A percentile compares a stretch with the other conserved stretches of the same genome.
phyloP scores from a whole-genome alignment of 2,797 vertebrate species.

The Coluber constrictor region DNA sequence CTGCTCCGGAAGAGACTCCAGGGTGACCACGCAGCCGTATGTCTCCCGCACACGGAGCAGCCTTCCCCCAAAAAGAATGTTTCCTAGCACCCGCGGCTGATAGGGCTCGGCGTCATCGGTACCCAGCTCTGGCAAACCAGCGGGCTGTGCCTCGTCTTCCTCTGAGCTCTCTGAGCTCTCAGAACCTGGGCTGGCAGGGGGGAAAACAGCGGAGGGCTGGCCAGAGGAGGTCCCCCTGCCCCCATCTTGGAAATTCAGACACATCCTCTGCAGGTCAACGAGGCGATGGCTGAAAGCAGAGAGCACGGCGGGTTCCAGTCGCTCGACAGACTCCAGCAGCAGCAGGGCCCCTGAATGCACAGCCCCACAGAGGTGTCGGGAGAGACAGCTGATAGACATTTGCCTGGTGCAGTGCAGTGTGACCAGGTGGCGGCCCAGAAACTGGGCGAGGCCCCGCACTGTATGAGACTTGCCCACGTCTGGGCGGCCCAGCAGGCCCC shows the following conservation, averaged over 20 bases:
- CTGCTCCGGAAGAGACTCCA: constrained; percentile 66
- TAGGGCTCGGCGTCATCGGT: constrained; percentile 30
- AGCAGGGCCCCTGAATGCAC: constrained; percentile 81
- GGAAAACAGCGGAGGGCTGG: fast-evolving
- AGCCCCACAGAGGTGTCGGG: constrained; percentile 76
- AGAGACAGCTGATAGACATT: constrained; percentile 58
- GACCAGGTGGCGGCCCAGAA: constrained; percentile 78
- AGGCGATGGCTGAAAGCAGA: constrained; percentile 76
- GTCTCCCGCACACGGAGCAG: constrained; percentile 58
- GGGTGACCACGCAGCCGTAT: constrained; percentile 78
- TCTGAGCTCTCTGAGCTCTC: neutral
- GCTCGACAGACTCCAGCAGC: constrained; percentile 73
- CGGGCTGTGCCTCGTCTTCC: fast-evolving
- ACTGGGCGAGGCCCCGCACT: constrained; percentile 71
- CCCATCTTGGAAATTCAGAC: constrained; percentile 55
- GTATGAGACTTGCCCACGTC: constrained; percentile 74
- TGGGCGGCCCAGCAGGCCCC: constrained; percentile 72
- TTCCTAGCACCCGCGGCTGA: constrained; percentile 38
- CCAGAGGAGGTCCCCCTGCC: neutral
- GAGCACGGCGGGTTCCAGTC: constrained; percentile 66
- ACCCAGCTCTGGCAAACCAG: neutral
- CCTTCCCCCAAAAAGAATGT: constrained; percentile 70
- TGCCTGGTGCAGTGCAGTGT: constrained; percentile 69
- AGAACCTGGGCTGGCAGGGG: neutral
- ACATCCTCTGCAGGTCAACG: constrained; percentile 68